Evolutionary conservation across 2,888 invertebrate species (phyloP).

Genomic region (Chesias legatella): DNA sequence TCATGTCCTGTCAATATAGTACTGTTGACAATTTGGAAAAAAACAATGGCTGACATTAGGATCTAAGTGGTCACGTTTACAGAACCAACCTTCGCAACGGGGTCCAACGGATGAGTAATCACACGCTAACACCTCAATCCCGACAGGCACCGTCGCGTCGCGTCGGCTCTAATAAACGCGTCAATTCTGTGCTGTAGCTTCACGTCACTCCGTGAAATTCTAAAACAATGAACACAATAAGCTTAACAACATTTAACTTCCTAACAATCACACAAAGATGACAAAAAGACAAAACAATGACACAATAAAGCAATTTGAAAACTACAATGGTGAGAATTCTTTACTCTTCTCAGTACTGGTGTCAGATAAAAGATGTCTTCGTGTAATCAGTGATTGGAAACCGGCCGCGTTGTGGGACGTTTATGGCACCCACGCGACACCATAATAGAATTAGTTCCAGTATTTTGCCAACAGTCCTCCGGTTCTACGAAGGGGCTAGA

Average conservation of each 20-base stretch:
- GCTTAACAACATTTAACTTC: slow-evolving; percentile 76
- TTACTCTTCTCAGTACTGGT: slow-evolving; percentile 57
- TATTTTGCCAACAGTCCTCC: slow-evolving; percentile 69
- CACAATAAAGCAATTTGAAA: slow-evolving; percentile 45
- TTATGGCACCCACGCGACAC: slow-evolving; percentile 78
- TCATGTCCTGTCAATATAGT: too few species aligned
- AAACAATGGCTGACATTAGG: slow-evolving; percentile 12
- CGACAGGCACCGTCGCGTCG: slow-evolving; percentile 66
- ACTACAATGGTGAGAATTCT: slow-evolving; percentile 49
- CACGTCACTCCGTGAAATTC: slow-evolving; percentile 63
- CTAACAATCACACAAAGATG: slow-evolving; percentile 69
- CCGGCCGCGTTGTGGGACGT: slow-evolving; percentile 69
- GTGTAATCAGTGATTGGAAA: slow-evolving; percentile 61
- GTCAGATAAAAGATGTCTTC: slow-evolving; percentile 54
- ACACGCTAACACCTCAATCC: slow-evolving; percentile 57
- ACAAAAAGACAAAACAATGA: slow-evolving; percentile 65
- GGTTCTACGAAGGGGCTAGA: slow-evolving; percentile 62
- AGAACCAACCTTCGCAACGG: slow-evolving; percentile 26
- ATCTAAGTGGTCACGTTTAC: slow-evolving; percentile 8
- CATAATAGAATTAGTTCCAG: slow-evolving; percentile 75
- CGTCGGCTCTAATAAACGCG: slow-evolving; percentile 69
- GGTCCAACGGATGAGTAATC: slow-evolving; percentile 51
- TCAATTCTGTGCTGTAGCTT: slow-evolving; percentile 60
- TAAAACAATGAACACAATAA: slow-evolving; percentile 60
- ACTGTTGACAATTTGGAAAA: too few species aligned